Percentiles rank a stretch among this genome's conserved stretches.
phyloP scores from a whole-genome alignment of 2,888 invertebrate genomes.

The Leptopilina drosophilae region DNA sequence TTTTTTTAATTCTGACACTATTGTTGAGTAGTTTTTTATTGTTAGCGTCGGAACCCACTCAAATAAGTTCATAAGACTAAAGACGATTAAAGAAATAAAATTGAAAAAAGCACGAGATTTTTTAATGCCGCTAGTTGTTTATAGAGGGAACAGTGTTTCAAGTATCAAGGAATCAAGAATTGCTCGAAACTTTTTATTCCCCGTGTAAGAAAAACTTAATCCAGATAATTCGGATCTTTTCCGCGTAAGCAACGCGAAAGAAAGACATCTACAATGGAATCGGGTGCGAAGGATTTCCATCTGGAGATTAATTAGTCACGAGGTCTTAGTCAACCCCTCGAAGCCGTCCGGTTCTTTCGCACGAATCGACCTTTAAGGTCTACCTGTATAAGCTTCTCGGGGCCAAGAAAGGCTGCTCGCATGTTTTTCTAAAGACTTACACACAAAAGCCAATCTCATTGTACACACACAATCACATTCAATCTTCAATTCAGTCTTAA shows the following conservation, averaged over 20 bases:
- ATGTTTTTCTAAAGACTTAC: slow-evolving; percentile 70
- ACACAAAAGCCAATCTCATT: slow-evolving; percentile 55
- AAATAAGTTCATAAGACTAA: too few species aligned
- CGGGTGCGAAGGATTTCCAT: slow-evolving; percentile 63
- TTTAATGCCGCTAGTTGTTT: too few species aligned
- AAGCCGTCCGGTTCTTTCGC: slow-evolving; percentile 59
- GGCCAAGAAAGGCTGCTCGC: slow-evolving; percentile 65
- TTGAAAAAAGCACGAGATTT: too few species aligned
- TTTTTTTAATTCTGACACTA: neutral
- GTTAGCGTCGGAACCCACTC: too few species aligned
- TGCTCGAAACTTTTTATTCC: neutral
- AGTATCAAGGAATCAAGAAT: too few species aligned
- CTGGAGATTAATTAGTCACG: slow-evolving; percentile 72
- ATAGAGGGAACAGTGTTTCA: too few species aligned
- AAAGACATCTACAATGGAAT: slow-evolving; percentile 59
- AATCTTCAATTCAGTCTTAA: neutral
- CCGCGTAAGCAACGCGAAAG: slow-evolving; percentile 2
- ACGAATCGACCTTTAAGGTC: slow-evolving; percentile 65
- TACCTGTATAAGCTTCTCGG: slow-evolving; percentile 65
- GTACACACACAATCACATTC: neutral
- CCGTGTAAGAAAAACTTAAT: neutral
- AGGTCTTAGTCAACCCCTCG: slow-evolving; percentile 55
- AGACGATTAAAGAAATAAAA: too few species aligned
- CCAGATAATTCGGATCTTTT: neutral
- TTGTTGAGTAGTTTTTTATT: too few species aligned